A percentile compares a stretch with the other conserved stretches of the same genome.
phyloP scores from a whole-genome alignment of 2,113 vertebrate genomes.

The Cyphomyrus discorhynchus region DNA sequence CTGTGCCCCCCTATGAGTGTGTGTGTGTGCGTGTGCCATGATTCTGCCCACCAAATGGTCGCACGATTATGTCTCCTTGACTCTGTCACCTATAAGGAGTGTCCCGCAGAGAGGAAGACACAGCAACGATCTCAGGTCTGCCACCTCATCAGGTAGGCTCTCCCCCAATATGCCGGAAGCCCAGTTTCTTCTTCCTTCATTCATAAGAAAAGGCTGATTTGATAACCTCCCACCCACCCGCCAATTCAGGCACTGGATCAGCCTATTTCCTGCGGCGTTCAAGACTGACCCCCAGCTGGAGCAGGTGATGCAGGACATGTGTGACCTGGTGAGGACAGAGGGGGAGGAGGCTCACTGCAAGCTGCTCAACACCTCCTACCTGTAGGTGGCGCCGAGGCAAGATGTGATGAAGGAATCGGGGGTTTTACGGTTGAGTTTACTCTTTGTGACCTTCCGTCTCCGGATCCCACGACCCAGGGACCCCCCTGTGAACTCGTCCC shows the following conservation, averaged over 20 bases:
- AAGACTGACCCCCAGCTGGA: constrained; percentile 69
- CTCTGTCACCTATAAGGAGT: constrained; percentile 62
- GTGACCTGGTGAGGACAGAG: constrained; percentile 61
- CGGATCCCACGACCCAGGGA: constrained; percentile 37
- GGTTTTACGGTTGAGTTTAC: neutral
- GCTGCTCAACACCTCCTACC: constrained; percentile 58
- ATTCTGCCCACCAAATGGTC: neutral
- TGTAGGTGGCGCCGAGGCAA: constrained; percentile 59
- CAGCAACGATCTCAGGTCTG: constrained; percentile 56
- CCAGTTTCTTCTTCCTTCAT: neutral
- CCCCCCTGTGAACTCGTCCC: constrained; percentile 46
- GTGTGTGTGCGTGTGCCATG: neutral
- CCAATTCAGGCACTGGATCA: constrained; percentile 69
- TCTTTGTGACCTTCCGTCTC: neutral
- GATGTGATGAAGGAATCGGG: neutral
- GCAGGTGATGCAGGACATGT: constrained; percentile 69
- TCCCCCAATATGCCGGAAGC: neutral
- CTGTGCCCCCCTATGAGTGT: neutral
- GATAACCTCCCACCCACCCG: neutral
- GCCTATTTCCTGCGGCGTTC: constrained; percentile 66
- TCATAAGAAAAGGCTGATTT: neutral
- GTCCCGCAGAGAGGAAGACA: constrained; percentile 51
- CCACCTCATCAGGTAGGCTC: constrained; percentile 63
- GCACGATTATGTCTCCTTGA: constrained; percentile 48
- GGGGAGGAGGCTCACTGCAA: constrained; percentile 53